Percentiles rank a stretch among this genome's conserved stretches.
phyloP scores from a whole-genome alignment of 2,797 vertebrate genomes.

The Poecile montanus region DNA sequence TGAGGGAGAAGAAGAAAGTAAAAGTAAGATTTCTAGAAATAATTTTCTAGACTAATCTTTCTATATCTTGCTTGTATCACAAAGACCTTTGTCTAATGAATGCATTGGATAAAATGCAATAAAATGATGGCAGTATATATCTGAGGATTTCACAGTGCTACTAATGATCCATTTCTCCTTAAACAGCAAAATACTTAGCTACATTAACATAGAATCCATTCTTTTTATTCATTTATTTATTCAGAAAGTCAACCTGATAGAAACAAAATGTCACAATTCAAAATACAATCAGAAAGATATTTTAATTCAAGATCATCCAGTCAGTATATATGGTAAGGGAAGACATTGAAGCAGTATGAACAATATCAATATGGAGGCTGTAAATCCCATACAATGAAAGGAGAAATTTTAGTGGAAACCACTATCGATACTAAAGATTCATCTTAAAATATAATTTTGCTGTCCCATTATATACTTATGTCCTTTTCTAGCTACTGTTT shows the following conservation, averaged over 20 bases:
- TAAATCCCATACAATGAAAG: background rate
- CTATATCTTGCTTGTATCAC: background rate
- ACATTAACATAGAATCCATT: background rate
- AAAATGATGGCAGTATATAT: background rate
- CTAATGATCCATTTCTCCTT: background rate
- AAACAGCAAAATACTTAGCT: background rate
- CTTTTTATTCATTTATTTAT: background rate
- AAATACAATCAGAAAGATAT: background rate
- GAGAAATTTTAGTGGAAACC: background rate
- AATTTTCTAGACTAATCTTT: background rate
- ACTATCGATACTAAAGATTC: background rate
- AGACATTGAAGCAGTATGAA: background rate
- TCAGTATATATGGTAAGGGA: background rate
- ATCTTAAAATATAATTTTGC: background rate
- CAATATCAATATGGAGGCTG: rapidly evolving
- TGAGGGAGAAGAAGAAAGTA: background rate
- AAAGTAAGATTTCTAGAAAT: background rate
- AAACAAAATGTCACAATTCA: background rate
- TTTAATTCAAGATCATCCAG: background rate
- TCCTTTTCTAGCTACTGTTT: background rate
- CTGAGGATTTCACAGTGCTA: background rate
- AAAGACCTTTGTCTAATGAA: background rate
- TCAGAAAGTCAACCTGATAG: background rate
- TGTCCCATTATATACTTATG: background rate
- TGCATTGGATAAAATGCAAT: background rate